phyloP scores from a whole-genome alignment of 1,140 invertebrate genomes.

The Anastatus disparis region DNA sequence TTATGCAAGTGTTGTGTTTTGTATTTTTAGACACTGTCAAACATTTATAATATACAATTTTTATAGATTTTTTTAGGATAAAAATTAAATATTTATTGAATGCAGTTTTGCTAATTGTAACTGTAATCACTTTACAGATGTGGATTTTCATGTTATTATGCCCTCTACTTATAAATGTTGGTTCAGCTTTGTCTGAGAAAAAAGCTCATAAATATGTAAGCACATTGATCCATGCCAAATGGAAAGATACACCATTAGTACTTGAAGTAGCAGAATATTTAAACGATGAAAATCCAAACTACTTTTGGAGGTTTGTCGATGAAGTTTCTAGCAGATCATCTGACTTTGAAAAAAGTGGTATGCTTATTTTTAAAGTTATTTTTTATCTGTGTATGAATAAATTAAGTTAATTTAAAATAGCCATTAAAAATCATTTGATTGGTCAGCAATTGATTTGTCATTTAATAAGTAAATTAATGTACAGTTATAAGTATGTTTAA shows the following conservation, averaged over 20 bases:
- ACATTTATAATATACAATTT: background rate
- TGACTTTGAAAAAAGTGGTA: constrained; percentile 47
- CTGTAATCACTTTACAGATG: too few relatives aligned
- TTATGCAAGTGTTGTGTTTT: background rate
- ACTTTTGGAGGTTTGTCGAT: constrained; percentile 87
- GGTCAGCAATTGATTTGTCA: too few relatives aligned
- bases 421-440: too few relatives aligned
- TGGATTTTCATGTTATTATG: constrained; percentile 54
- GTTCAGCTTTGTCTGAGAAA: constrained; percentile 54
- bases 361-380: background rate
- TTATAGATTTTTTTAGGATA: background rate
- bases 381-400: too few relatives aligned
- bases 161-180: constrained; percentile 51
- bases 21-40: too few relatives aligned
- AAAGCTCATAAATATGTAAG: constrained; percentile 84
- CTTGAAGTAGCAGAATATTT: constrained; percentile 91
- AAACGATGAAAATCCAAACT: constrained; percentile 80
- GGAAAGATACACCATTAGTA: constrained; percentile 87
- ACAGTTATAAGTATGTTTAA: too few relatives aligned
- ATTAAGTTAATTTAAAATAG: too few relatives aligned
- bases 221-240: constrained; percentile 91
- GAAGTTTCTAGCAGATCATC: constrained; percentile 62
- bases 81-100: too few relatives aligned
- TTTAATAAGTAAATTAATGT: too few relatives aligned
- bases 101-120: too few relatives aligned